Percentiles rank a stretch among this genome's conserved stretches.
phyloP scores from a whole-genome alignment of 2,113 vertebrate species.

The Platysteira castanea region DNA sequence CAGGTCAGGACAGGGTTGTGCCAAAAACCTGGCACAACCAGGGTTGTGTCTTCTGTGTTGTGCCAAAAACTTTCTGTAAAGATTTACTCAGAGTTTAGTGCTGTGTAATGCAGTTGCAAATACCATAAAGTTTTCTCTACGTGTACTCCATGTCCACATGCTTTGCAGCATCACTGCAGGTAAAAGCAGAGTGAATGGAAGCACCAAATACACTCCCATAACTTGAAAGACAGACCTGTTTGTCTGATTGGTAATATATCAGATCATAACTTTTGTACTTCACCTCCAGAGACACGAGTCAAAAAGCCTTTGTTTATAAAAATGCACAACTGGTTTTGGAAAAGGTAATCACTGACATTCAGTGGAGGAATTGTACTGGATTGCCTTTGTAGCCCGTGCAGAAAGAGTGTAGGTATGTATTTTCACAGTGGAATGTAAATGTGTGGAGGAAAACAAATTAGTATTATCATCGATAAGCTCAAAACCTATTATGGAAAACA shows the following conservation, averaged over 20 bases:
- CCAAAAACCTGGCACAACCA: too few relatives aligned
- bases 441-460: not conserved
- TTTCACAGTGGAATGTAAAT: not conserved
- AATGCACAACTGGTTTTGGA: not conserved
- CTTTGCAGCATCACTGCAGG: not conserved
- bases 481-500: not conserved
- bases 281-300: not conserved
- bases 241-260: not conserved
- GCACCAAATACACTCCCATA: not conserved
- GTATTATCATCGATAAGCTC: not conserved
- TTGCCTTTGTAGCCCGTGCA: not conserved
- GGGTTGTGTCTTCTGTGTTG: not conserved
- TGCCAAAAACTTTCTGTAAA: not conserved
- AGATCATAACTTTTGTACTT: not conserved
- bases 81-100: not conserved
- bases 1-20: not conserved
- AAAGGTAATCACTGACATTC: not conserved
- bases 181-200: not conserved
- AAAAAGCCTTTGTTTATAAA: not conserved
- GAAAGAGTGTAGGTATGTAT: not conserved
- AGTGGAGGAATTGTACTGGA: not conserved
- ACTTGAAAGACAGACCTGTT: not conserved
- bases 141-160: not conserved
- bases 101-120: not conserved
- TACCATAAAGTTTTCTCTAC: accelerated